A percentile compares a stretch with the other conserved stretches of the same genome.
phyloP scores from a whole-genome alignment of 2,797 vertebrate species.

The Gambusia yucatana region DNA sequence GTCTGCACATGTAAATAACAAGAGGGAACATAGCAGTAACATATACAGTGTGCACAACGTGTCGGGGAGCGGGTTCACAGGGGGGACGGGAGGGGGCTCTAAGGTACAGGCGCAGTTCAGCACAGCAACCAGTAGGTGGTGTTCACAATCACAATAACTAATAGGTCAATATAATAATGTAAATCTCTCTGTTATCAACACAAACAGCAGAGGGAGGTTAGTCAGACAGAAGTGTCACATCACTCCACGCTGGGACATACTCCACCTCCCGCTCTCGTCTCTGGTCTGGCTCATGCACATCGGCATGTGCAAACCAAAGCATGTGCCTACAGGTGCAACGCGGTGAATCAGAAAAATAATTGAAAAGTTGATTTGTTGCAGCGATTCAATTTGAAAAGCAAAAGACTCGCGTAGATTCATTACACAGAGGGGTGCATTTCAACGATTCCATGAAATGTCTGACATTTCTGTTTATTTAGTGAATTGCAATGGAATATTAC shows the following conservation, averaged over 20 bases:
- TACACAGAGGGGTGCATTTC: neutral
- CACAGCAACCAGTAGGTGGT: conserved; percentile 69
- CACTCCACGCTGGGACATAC: conserved; percentile 58
- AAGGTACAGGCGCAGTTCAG: conserved; percentile 68
- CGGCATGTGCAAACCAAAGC: conserved; percentile 56
- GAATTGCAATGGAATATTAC: neutral
- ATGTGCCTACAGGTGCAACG: conserved; percentile 61
- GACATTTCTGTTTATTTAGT: neutral
- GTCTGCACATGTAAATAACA: conserved; percentile 62
- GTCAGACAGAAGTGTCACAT: conserved; percentile 70
- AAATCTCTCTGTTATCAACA: conserved; percentile 77
- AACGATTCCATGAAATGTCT: neutral
- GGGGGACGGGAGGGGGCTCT: neutral
- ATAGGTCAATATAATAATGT: conserved; percentile 73
- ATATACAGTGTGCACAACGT: conserved; percentile 65
- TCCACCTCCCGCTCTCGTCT: conserved; percentile 38
- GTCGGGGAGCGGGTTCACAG: conserved; percentile 25
- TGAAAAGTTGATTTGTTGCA: neutral
- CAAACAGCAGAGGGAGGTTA: conserved; percentile 69
- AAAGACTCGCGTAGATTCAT: neutral
- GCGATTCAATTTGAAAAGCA: neutral
- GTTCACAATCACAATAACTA: conserved; percentile 78
- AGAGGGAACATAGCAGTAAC: conserved; percentile 57
- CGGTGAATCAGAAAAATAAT: neutral
- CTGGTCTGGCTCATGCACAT: conserved; percentile 62